Evolutionary conservation across 2,888 invertebrate genomes (phyloP).

Genomic region (Tetropium fuscum): DNA sequence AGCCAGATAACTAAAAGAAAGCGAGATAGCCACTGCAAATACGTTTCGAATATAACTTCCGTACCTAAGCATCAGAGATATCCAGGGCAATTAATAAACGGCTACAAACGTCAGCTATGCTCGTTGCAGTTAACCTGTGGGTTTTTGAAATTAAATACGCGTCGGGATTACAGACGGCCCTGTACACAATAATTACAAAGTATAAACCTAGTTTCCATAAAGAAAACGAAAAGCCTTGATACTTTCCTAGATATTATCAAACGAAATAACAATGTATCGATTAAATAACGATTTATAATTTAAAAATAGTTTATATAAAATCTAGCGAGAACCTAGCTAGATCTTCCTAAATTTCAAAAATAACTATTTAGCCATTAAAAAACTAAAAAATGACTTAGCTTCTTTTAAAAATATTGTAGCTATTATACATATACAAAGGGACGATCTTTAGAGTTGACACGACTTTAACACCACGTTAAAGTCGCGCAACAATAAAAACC

Average conservation of each 20-base stretch:
- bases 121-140: too few species aligned
- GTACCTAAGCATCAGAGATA: too few species aligned
- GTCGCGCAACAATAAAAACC: conserved; percentile 37
- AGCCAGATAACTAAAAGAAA: too few species aligned
- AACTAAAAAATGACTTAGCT: conserved; percentile 50
- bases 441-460: conserved; percentile 34
- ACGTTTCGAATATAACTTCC: too few species aligned
- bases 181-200: neutral
- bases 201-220: neutral
- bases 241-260: conserved; percentile 25
- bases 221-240: conserved; percentile 24
- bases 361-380: conserved; percentile 49
- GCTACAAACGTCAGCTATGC: too few species aligned
- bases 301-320: conserved; percentile 50
- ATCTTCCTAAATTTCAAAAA: conserved; percentile 52
- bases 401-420: conserved; percentile 43
- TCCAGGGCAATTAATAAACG: too few species aligned
- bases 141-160: neutral
- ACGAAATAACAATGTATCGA: conserved; percentile 39
- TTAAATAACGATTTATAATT: conserved; percentile 44
- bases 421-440: conserved; percentile 46
- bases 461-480: conserved; percentile 42
- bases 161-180: neutral
- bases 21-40: too few species aligned
- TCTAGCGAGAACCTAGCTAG: conserved; percentile 51